Base-by-base conservation (phyloP, 2,888 invertebrate genomes). In the Encarsia formosa region DNA sequence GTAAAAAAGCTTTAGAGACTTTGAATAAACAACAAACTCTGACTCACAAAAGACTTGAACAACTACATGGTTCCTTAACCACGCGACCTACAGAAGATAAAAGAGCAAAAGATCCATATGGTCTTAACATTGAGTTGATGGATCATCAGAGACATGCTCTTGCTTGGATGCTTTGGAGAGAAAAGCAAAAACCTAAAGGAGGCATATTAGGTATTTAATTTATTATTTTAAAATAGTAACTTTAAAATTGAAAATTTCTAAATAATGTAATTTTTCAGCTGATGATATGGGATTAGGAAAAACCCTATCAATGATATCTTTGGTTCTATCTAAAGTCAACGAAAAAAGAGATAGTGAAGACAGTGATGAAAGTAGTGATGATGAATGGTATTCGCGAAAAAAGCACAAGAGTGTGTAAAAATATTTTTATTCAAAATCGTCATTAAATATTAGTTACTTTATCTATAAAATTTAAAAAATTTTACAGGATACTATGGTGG, bases 121-220 rank as follows among this genome's bases (percentile, higher is more conserved):
- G 82, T 0, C 70, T 94, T 0, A 79, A 76, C 64, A 78, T 88
- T 0, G 57, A 74, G 8, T 76, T 96, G 4, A 87, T 93, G 87
- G 76, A 79, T 9, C 93, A 96, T 75, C 96, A 96, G 73, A 79
- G 82, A 58, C 85, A 88, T 64, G 96, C 91, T 0, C 75, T 97
- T 0, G 82, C 87, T 11, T 97, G 96, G 95, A 77, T 97, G 64
- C 66, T 79, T 18, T 96, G 94, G 93, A 76, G 96, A 18, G 97
- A 97, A 76, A 77, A 78, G n/a, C 89, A 92, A 71, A 85, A 83
- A 45, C 89, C 91, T 0, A 75, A 84, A 29, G 93, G 94, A 1
- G 96, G 96, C 13, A 88, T 96, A 61, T 78, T 96, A 43, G 91
- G 90, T 81, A 40, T 34, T 49, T 38, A 19, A 42, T 22, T 35